Evolutionary conservation across 2,888 invertebrate genomes (phyloP).

Genomic region (Cosmia trapezina): DNA sequence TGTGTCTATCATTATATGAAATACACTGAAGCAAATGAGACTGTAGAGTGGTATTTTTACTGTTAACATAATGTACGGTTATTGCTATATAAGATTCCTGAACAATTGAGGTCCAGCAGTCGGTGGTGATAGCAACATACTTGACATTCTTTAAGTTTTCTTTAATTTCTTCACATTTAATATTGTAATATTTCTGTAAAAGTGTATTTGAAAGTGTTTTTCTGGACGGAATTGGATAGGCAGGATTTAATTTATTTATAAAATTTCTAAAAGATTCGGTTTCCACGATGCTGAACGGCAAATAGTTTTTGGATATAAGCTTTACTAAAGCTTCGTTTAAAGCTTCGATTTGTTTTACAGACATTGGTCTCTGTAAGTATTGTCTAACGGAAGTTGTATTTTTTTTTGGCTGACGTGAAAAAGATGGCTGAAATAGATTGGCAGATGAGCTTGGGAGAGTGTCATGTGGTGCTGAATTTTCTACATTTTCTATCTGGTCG

Average conservation of each 20-base stretch:
- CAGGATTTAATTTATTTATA: background rate
- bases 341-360: background rate
- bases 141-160: background rate
- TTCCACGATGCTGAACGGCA: background rate
- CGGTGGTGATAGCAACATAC: background rate
- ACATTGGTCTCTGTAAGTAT: background rate
- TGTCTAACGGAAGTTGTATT: background rate
- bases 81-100: background rate
- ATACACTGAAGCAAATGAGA: no score
- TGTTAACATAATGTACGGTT: background rate
- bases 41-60: background rate
- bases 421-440: background rate
- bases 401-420: slow-evolving; percentile 1
- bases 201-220: background rate
- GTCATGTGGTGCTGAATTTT: background rate
- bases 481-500: background rate
- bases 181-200: background rate
- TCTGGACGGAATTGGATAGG: background rate
- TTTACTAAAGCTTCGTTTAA: background rate
- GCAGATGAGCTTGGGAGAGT: background rate
- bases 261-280: background rate
- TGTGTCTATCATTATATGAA: no score
- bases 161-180: background rate
- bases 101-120: slow-evolving; percentile 1
- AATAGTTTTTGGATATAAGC: background rate